Base-by-base conservation (phyloP, 1,140 invertebrate genomes). In the Hyphantria cunea region DNA sequence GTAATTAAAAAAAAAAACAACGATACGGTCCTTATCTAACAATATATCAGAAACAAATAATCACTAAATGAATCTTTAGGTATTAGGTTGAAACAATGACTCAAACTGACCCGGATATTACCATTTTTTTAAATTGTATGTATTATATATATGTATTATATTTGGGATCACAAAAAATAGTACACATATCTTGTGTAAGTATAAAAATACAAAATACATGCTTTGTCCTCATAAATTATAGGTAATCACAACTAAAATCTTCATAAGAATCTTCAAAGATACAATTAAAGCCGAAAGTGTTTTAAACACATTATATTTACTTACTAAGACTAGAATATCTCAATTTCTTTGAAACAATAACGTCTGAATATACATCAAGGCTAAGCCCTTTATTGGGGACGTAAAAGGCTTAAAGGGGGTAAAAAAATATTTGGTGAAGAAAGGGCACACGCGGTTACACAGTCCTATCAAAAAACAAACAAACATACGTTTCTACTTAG, bases 391-490 rank as follows among this genome's bases (percentile, higher is more conserved):
- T 89, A 87, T 89, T 88, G 82, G 79, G 78, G 68, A 70, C 78
- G 80, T 78, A 82, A 82, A 81, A 44, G n/a, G 41, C 0, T 83
- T 83, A 82, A 84, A 82, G 78, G 71, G n/a, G n/a, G 48, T 14
- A 58, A 44, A 61, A 34, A 62, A 74, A 64, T 51, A 15, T 59
- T 56, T 74, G 77, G 79, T 81, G 78, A 87, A 86, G 81, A 86
- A 85, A 88, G 86, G 80, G 77, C 74, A 78, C 77, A 82, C 81
- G 72, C 80, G 76, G 78, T 84, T 89, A 89, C 86, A 84, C 82
- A 82, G 82, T 82, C 82, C 86, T 90, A 90, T 89, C 86, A 84
- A 82, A 89, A 88, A 89, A 84, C 79, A 89, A 89, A 89, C 79
- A 89, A 77, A 86, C 83, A 86, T 68, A 83, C 81, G 76, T 76